Evolutionary conservation across 2,888 invertebrate genomes (phyloP).

Genomic region (Tethea ocularis): DNA sequence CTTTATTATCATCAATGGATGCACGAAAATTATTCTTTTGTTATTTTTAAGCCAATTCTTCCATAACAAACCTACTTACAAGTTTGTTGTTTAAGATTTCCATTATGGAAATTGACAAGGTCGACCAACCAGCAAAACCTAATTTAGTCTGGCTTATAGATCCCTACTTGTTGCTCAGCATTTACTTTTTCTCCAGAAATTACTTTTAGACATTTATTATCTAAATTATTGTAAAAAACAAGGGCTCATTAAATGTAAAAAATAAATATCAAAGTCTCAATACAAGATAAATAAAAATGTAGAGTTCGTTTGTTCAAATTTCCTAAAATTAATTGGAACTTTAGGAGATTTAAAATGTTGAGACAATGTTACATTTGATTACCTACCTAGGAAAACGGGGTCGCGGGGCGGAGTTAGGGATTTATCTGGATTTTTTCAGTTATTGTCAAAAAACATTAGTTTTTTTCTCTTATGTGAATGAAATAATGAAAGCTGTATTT

Average conservation of each 20-base stretch:
- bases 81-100: slow-evolving; percentile 4
- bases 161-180: background rate
- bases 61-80: slow-evolving; percentile 6
- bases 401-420: no score
- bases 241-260: background rate
- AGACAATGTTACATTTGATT: no score
- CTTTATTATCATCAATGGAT: background rate
- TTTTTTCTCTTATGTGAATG: no score
- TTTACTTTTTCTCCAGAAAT: background rate
- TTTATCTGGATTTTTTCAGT: no score
- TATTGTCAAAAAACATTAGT: no score
- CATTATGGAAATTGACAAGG: slow-evolving; percentile 9
- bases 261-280: background rate
- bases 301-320: no score
- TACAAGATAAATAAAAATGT: no score
- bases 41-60: background rate
- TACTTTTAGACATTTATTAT: no score
- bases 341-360: no score
- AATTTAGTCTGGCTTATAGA: background rate
- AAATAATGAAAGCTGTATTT: no score
- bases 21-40: background rate
- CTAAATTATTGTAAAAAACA: background rate
- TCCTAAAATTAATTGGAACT: no score
- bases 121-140: background rate
- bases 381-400: no score